Percentiles rank a stretch among this genome's conserved stretches.
Conservation (phyloP, 2,113 vertebrate genomes). For the Entomyzon cyanotis region DNA sequence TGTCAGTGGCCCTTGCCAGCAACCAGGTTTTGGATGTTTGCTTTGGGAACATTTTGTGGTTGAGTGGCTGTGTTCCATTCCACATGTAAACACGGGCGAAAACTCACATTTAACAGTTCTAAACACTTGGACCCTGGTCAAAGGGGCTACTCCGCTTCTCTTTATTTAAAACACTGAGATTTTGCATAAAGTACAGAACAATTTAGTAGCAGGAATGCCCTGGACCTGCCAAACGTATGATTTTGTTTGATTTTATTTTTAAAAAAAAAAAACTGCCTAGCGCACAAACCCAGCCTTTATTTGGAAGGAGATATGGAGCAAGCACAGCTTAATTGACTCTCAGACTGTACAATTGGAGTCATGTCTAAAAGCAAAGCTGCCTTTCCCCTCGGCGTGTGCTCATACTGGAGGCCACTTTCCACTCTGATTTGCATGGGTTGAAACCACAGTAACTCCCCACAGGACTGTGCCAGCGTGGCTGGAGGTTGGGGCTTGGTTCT, state of each 20-base stretch:
- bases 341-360: not conserved
- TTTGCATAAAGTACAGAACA: slow-evolving; percentile 17
- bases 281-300: slow-evolving; percentile 22
- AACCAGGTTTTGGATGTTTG: slow-evolving; percentile 68
- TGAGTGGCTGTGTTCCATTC: slow-evolving; percentile 55
- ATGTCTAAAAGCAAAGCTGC: slow-evolving; percentile 25
- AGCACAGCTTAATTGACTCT: slow-evolving; percentile 13
- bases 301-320: slow-evolving; percentile 9
- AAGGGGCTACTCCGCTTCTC: slow-evolving; percentile 34
- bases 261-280: not conserved
- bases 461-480: not conserved
- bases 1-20: slow-evolving; percentile 44
- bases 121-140: slow-evolving; percentile 61
- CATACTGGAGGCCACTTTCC: slow-evolving; percentile 42
- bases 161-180: not conserved
- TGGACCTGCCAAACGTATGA: slow-evolving; percentile 27
- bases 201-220: slow-evolving; percentile 5
- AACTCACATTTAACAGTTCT: slow-evolving; percentile 57
- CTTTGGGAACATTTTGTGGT: slow-evolving; percentile 69
- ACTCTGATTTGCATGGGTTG: slow-evolving; percentile 7
- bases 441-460: not conserved
- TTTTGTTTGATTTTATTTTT: slow-evolving; percentile 49
- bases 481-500: not conserved
- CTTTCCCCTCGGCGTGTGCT: slow-evolving; percentile 12
- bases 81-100: slow-evolving; percentile 69